Conservation (phyloP, 2,888 invertebrate species). For the Tenthredo amoena region DNA sequence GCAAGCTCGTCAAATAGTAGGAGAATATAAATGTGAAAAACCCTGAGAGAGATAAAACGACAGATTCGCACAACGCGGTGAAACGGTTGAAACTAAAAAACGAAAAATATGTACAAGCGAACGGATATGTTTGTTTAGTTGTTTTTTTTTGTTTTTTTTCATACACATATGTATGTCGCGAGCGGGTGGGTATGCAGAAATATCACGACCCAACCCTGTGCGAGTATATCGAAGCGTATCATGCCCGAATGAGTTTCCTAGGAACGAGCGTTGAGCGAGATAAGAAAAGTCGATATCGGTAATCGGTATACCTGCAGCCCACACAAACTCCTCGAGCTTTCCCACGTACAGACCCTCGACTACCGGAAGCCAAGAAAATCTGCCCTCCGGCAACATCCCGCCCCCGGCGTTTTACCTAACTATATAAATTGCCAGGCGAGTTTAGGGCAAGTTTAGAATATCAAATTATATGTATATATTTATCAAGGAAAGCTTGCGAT, state of each 20-base stretch:
- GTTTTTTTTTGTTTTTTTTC: too few relatives aligned
- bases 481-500: neutral
- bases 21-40: neutral
- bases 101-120: neutral
- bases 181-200: neutral
- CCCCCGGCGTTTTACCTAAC: conserved; percentile 26
- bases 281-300: conserved; percentile 37
- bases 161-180: neutral
- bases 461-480: conserved; percentile 31
- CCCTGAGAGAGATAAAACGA: neutral
- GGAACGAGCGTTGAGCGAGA: conserved; percentile 7
- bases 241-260: conserved; percentile 33
- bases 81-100: neutral
- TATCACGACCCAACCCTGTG: neutral
- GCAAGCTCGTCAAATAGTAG: neutral
- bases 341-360: neutral
- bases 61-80: conserved; percentile 2
- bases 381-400: conserved; percentile 25
- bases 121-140: neutral
- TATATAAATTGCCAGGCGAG: conserved; percentile 34
- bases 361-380: conserved; percentile 29
- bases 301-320: conserved; percentile 33
- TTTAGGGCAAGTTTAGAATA: conserved; percentile 41
- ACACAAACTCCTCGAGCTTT: neutral
- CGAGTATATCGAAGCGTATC: conserved; percentile 4